Percentiles rank a stretch among this genome's conserved stretches.
phyloP scores from a whole-genome alignment of 2,888 invertebrate species.

The Eupsilia transversa region DNA sequence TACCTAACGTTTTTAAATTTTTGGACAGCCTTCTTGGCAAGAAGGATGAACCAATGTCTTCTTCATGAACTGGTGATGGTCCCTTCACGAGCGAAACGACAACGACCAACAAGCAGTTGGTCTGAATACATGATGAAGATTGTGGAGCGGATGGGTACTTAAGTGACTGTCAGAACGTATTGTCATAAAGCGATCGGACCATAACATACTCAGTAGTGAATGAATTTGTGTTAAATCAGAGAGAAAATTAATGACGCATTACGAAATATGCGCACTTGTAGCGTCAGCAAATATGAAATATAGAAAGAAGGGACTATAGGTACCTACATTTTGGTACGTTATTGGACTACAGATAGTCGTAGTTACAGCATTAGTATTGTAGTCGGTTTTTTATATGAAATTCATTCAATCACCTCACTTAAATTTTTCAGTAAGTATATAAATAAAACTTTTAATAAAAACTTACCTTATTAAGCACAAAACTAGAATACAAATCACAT shows the following conservation, averaged over 20 bases:
- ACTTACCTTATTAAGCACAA: constrained; percentile 70
- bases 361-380: neutral
- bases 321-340: neutral
- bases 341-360: neutral
- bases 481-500: constrained; percentile 65
- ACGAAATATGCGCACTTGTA: neutral
- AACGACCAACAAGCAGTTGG: neutral
- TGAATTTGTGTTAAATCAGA: neutral
- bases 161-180: neutral
- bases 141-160: neutral
- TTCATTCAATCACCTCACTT: neutral
- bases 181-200: neutral
- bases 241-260: neutral
- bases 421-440: neutral
- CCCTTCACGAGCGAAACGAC: neutral
- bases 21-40: neutral
- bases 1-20: too few species aligned
- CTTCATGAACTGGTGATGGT: neutral
- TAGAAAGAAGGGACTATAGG: neutral
- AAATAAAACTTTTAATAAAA: constrained; percentile 2
- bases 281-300: neutral
- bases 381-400: neutral
- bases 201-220: neutral
- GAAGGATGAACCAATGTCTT: neutral
- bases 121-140: neutral